A percentile compares a stretch with the other conserved stretches of the same genome.
phyloP scores from a whole-genome alignment of 53 echinoderm and acorn worm genomes.

The Mesocentrotus franciscanus region DNA sequence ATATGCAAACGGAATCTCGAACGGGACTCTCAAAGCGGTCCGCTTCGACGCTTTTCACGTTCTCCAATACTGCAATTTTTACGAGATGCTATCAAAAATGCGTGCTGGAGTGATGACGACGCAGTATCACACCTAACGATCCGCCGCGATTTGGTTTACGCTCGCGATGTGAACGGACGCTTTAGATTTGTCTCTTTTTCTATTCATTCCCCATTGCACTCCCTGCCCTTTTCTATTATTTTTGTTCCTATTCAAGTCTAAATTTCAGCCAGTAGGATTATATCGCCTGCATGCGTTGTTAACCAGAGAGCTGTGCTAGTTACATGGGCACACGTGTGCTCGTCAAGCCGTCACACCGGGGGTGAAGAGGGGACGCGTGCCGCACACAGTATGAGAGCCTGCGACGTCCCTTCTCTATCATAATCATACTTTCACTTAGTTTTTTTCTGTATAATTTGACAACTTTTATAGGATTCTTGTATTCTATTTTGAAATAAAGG shows the following conservation, averaged over 20 bases:
- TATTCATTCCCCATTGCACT: background rate
- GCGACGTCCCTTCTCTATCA: background rate
- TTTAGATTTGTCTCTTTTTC: background rate
- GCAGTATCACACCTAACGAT: background rate
- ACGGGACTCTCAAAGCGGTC: background rate
- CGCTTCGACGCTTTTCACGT: background rate
- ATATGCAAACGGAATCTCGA: background rate
- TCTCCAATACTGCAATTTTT: background rate
- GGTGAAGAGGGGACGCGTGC: conserved; percentile 31
- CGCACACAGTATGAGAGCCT: background rate
- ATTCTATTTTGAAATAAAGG: background rate
- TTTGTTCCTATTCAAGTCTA: conserved; percentile 38
- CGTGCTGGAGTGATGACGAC: background rate
- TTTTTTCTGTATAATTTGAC: background rate
- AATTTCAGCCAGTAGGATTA: conserved; percentile 42
- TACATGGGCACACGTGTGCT: conserved; percentile 48
- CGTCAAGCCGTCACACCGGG: background rate
- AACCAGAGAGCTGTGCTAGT: conserved; percentile 30
- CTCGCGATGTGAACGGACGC: background rate
- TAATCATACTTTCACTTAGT: conserved; percentile 2
- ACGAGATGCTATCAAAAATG: background rate
- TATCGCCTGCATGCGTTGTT: conserved; percentile 41
- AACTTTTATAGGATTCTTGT: background rate
- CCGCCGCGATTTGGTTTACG: background rate
- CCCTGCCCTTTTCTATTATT: conserved; percentile 7